A percentile compares a stretch with the other conserved stretches of the same genome.
phyloP scores from a whole-genome alignment of 2,113 vertebrate species.

The Crotalus tigris region DNA sequence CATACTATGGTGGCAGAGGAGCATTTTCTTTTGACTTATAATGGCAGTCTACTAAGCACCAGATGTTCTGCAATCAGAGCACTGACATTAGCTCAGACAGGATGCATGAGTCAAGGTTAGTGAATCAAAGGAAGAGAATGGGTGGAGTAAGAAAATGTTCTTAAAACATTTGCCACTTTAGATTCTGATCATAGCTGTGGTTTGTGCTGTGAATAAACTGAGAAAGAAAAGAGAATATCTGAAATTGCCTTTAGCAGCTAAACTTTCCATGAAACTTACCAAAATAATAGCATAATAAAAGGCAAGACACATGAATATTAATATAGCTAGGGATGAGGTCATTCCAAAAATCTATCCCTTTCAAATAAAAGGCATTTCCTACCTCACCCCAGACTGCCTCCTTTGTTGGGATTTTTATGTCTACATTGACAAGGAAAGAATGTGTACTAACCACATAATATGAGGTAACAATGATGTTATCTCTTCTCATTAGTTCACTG shows the following conservation, averaged over 20 bases:
- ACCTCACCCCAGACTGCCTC: not conserved
- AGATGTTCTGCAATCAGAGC: slow-evolving; percentile 58
- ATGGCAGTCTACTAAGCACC: slow-evolving; percentile 30
- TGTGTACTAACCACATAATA: slow-evolving; percentile 12
- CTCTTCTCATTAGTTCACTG: slow-evolving; percentile 26
- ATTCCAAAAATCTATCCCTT: not conserved
- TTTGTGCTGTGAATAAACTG: slow-evolving; percentile 40
- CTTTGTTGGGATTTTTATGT: slow-evolving; percentile 15
- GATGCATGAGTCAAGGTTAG: slow-evolving; percentile 65
- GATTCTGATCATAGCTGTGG: slow-evolving; percentile 37
- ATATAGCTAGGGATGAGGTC: not conserved
- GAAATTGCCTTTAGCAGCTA: slow-evolving; percentile 48
- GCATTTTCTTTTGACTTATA: slow-evolving; percentile 15
- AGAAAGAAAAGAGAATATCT: slow-evolving; percentile 62
- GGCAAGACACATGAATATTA: not conserved
- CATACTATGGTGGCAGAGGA: slow-evolving; percentile 9
- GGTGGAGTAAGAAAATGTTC: slow-evolving; percentile 27
- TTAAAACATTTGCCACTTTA: slow-evolving; percentile 38
- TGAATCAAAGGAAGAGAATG: slow-evolving; percentile 37
- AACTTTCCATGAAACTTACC: slow-evolving; percentile 50
- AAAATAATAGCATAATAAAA: slow-evolving; percentile 37
- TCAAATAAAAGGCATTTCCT: not conserved
- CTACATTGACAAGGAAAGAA: slow-evolving; percentile 33
- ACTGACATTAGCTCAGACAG: slow-evolving; percentile 65
- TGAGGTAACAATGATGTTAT: not conserved